Evolutionary conservation across 2,797 vertebrate species (phyloP).

Genomic region (Pantherophis alleghaniensis): DNA sequence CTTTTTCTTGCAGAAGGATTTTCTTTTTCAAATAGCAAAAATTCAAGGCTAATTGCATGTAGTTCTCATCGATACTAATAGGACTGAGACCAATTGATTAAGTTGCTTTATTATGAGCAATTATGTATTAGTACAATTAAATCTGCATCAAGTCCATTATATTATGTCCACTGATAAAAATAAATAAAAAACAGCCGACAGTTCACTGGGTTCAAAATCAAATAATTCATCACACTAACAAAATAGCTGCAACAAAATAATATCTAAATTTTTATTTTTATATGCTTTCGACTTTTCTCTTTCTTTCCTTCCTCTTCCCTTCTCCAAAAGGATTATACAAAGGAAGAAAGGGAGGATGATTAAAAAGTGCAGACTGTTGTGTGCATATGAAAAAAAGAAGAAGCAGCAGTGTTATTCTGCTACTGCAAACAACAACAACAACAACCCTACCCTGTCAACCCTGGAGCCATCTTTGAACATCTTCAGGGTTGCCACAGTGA

Average conservation of each 20-base stretch:
- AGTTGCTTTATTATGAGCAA: not conserved
- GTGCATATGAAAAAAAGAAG: not conserved
- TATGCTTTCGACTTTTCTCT: not conserved
- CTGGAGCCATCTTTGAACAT: too few species aligned
- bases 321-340: not conserved
- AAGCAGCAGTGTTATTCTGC: not conserved
- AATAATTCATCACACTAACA: not conserved
- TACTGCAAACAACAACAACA: not conserved
- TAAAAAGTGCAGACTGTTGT: not conserved
- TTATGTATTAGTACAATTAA: not conserved
- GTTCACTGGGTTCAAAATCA: not conserved
- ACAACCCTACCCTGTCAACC: too few species aligned
- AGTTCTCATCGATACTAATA: not conserved
- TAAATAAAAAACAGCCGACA: not conserved
- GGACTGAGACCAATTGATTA: not conserved
- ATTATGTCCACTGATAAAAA: not conserved
- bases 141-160: not conserved
- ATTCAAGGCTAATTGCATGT: not conserved
- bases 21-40: not conserved
- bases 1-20: not conserved
- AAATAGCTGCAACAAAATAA: not conserved
- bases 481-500: too few species aligned
- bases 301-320: not conserved
- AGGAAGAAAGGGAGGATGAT: not conserved
- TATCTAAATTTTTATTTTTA: not conserved